A percentile compares a stretch with the other conserved stretches of the same genome.
These are phyloP conservation scores for Ceyx cyanopectus DNA, from an alignment of 2,113 vertebrate genomes.

Conservation along the genomic window DNA sequence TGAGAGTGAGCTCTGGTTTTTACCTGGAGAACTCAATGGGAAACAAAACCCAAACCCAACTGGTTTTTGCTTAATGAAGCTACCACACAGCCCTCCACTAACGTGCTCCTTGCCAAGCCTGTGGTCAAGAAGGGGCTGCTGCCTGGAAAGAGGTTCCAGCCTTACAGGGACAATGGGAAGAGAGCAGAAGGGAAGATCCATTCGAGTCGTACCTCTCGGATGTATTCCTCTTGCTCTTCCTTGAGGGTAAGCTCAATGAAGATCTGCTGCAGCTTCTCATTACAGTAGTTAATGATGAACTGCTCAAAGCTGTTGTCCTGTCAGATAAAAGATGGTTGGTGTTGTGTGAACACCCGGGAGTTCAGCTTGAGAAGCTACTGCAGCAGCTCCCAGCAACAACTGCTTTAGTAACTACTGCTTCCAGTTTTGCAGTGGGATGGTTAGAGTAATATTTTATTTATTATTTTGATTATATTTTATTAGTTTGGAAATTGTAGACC, in stretches of 20 bases:
- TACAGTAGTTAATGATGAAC: slow-evolving; percentile 99
- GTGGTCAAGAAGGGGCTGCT: not conserved
- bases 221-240: slow-evolving; percentile 97
- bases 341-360: not conserved
- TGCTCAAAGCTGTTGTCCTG: slow-evolving; percentile 99
- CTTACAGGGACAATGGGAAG: fast-evolving
- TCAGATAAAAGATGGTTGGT: slow-evolving; percentile 19
- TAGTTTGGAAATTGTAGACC: not conserved
- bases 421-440: not conserved
- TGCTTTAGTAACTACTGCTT: not conserved
- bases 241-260: slow-evolving; percentile 97
- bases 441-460: not conserved
- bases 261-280: slow-evolving; percentile 98
- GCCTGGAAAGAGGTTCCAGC: not conserved
- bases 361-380: not conserved
- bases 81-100: not conserved
- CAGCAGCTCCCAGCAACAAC: slow-evolving; percentile 9
- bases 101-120: not conserved
- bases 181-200: not conserved
- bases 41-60: not conserved
- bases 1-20: not conserved
- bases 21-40: not conserved
- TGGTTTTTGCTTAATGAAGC: not conserved
- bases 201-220: slow-evolving; percentile 86
- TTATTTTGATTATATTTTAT: not conserved